phyloP scores from a whole-genome alignment of 2,888 invertebrate genomes.

The Nezara viridula region DNA sequence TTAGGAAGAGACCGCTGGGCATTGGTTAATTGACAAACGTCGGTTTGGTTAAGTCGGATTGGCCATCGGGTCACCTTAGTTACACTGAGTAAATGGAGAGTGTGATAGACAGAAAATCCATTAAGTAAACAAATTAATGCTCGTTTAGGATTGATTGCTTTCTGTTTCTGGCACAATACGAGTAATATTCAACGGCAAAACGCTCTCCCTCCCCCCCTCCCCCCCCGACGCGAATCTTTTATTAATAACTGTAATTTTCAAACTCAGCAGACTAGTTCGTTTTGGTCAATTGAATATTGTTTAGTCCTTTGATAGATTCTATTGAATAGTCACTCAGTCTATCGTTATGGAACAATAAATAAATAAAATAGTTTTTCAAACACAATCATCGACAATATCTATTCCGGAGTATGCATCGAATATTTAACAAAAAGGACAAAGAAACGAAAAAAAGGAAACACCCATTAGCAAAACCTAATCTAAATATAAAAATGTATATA shows the following conservation, averaged over 20 bases:
- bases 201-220: not conserved
- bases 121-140: slow-evolving; percentile 35
- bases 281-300: not conserved
- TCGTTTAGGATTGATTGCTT: slow-evolving; percentile 28
- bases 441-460: too few species aligned
- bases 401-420: too few species aligned
- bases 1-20: not conserved
- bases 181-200: slow-evolving; percentile 1
- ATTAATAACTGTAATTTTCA: not conserved
- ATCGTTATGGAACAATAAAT: not conserved
- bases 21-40: slow-evolving; percentile 22
- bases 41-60: not conserved
- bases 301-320: not conserved
- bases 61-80: slow-evolving; percentile 5
- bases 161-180: slow-evolving; percentile 35
- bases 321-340: not conserved
- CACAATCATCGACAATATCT: too few species aligned
- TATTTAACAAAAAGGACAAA: too few species aligned
- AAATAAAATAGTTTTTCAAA: not conserved
- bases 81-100: slow-evolving; percentile 11
- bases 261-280: not conserved
- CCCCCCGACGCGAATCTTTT: not conserved
- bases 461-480: too few species aligned
- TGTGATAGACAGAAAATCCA: slow-evolving; percentile 23
- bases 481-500: too few species aligned